phyloP scores from a whole-genome alignment of 2,797 vertebrate species.

The Anabacerthia variegaticeps region DNA sequence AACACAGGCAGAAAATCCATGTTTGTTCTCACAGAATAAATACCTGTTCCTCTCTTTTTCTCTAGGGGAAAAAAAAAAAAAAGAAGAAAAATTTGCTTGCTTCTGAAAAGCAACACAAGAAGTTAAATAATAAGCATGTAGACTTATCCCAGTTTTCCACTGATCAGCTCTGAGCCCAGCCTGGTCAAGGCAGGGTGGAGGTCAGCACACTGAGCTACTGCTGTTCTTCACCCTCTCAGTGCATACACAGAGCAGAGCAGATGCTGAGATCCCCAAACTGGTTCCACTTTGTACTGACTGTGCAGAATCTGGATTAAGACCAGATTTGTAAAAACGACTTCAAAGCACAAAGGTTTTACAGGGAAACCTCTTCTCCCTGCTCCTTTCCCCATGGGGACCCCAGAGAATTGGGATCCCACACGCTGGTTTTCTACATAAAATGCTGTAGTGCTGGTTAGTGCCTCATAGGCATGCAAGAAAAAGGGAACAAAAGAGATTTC shows the following conservation, averaged over 20 bases:
- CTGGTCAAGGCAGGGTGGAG: neutral
- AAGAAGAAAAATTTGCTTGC: neutral
- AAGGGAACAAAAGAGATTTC: neutral
- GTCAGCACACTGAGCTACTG: neutral
- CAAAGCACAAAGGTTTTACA: neutral
- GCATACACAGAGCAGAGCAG: neutral
- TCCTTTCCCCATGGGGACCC: neutral
- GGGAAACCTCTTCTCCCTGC: neutral
- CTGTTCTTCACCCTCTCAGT: neutral
- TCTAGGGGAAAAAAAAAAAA: neutral
- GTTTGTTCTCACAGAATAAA: slow-evolving; percentile 11
- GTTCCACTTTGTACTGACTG: neutral
- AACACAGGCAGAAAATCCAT: neutral
- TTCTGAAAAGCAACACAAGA: neutral
- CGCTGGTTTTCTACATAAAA: neutral
- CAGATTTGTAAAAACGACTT: neutral
- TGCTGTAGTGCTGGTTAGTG: neutral
- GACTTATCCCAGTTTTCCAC: neutral
- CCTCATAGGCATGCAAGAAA: neutral
- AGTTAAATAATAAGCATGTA: neutral
- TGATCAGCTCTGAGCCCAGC: neutral
- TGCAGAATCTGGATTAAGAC: neutral
- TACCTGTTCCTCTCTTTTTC: neutral
- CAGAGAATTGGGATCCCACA: neutral
- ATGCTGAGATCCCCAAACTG: neutral